phyloP scores from a whole-genome alignment of 1,140 invertebrate species.

The Drosophila triauraria region DNA sequence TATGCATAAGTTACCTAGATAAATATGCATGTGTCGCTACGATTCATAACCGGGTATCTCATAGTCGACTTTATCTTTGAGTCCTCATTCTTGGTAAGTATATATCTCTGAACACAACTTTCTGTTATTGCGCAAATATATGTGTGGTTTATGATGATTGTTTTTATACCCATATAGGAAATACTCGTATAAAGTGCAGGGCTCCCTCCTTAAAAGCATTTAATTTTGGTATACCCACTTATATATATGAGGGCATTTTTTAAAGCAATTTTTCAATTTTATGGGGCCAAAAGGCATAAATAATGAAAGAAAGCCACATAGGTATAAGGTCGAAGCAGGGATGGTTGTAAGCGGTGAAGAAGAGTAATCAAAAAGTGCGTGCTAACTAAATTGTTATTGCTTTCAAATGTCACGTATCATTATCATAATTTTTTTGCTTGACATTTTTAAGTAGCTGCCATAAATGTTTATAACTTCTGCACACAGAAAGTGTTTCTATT shows the following conservation, averaged over 20 bases:
- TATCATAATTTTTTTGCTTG: conserved; percentile 83
- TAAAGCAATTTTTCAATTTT: conserved; percentile 78
- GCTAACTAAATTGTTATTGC: conserved; percentile 83
- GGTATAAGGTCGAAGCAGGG: conserved; percentile 2
- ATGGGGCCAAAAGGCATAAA: conserved; percentile 71
- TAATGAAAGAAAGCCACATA: conserved; percentile 45
- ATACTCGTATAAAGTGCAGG: conserved; percentile 44
- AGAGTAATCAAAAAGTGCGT: conserved; percentile 79
- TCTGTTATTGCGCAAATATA: conserved; percentile 30
- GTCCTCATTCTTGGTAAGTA: background rate
- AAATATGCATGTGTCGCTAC: no score
- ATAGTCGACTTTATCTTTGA: background rate
- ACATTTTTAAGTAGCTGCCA: conserved; percentile 83
- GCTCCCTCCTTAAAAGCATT: conserved; percentile 24
- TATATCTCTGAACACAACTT: conserved; percentile 2
- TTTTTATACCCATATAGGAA: conserved; percentile 57
- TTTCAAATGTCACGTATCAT: conserved; percentile 83
- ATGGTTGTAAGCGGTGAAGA: conserved; percentile 24
- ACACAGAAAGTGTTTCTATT: conserved; percentile 66
- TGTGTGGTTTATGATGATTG: conserved; percentile 67
- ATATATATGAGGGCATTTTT: conserved; percentile 27
- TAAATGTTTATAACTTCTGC: conserved; percentile 80
- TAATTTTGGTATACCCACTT: conserved; percentile 12
- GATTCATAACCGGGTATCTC: background rate
- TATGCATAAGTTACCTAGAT: no score